Evolutionary conservation across 2,797 vertebrate genomes (phyloP), one percentile per base, ranked within the genome.

Genomic region (Trematomus bernacchii): DNA sequence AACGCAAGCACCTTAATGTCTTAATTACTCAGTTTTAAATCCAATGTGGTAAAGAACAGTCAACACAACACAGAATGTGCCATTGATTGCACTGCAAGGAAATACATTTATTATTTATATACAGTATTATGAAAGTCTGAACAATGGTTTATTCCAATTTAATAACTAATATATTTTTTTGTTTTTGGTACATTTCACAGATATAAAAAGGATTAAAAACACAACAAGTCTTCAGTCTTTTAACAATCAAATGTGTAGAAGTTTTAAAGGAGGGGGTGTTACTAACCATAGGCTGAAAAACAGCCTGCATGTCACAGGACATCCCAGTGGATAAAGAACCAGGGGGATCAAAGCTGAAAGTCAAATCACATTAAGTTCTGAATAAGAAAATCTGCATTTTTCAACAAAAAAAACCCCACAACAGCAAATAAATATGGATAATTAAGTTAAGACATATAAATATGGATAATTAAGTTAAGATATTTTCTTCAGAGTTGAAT

Each of bases 261-360:
- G 46, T 11, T 10, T 53, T 12, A 55, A 42, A n/a, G 1, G 1
- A 55, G 46, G 0, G 1, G 27, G 21, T 19, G 42, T 6, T 52
- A 93, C 96, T 94, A 80, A 99, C 98, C 96, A 88, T 84, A 18
- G 98, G 97, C 71, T 94, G 96, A 90, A 99, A 99, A 37, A 94
- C 92, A 63, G 95, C 94, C 14, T 94, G 76, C 6, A 96, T 77
- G 63, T 97, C 95, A 82, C 95, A 98, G 76, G 96, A 95, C 97
- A 99, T 99, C 61, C 97, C 98, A 7, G 96, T 58, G 59, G 95
- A 94, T 77, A 99, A 87, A 62, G 92, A 93, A 5, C 96, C 96
- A 8, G 97, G 95, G 16, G 96, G 95, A 21, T 95, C 87, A 82
- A 97, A 97, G 80, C 98, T 98, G 90, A 77, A 90, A 90, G 19